These are phyloP conservation scores for Dipodomys merriami DNA, from an alignment of 2,113 vertebrate genomes.

Conservation along the genomic window DNA sequence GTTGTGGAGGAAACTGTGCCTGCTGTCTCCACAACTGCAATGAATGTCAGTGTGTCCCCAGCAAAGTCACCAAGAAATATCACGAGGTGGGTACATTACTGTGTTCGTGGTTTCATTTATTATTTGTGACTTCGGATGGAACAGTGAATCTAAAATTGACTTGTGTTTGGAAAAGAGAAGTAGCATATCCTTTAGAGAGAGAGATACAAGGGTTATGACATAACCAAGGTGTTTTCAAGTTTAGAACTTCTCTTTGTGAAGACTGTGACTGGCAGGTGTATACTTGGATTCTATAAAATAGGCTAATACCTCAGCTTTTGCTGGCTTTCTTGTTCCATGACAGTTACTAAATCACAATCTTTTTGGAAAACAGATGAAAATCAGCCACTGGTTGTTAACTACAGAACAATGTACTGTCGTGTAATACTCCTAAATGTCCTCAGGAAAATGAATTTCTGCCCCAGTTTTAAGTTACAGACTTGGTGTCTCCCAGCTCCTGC, in stretches of 20 bases:
- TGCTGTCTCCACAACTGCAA: constrained; percentile 95
- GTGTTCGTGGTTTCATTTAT: neutral
- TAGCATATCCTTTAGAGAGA: too few species aligned
- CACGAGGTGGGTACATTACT: constrained; percentile 89
- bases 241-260: too few species aligned
- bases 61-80: constrained; percentile 94
- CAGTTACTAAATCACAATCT: neutral
- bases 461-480: neutral
- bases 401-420: neutral
- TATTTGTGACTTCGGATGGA: neutral
- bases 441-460: neutral
- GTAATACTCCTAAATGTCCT: neutral
- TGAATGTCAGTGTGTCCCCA: constrained; percentile 95
- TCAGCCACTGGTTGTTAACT: neutral
- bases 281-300: neutral
- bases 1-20: constrained; percentile 98
- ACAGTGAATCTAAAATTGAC: neutral
- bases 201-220: neutral
- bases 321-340: neutral
- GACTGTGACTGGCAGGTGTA: neutral
- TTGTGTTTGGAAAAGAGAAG: neutral
- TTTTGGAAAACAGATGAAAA: neutral
- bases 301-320: neutral
- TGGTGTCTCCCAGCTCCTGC: too few species aligned
- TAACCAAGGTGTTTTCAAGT: too few species aligned